Evolutionary conservation across 2,113 vertebrate species (phyloP).

Genomic region (Rhinolophus ferrumequinum): DNA sequence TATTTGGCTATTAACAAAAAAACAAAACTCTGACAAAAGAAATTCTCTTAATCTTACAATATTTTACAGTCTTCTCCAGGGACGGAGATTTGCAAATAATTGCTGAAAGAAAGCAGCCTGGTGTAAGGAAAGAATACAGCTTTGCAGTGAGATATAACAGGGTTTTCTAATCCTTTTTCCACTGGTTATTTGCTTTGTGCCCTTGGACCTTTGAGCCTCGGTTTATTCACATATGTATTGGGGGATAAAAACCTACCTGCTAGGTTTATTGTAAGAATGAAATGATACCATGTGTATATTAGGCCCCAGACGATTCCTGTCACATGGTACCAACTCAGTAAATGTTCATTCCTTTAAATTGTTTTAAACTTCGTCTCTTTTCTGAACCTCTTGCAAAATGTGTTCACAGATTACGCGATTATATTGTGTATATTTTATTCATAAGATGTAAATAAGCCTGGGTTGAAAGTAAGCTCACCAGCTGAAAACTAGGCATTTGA

Average conservation of each 20-base stretch:
- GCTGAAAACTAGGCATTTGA: constrained; percentile 49
- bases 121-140: neutral
- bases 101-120: constrained; percentile 2
- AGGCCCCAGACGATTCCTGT: constrained; percentile 47
- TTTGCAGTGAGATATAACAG: neutral
- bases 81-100: constrained; percentile 31
- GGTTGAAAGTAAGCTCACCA: neutral
- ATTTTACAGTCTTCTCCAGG: constrained; percentile 42
- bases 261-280: constrained; percentile 48
- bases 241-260: constrained; percentile 23
- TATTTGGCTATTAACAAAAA: constrained; percentile 1
- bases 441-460: constrained; percentile 12
- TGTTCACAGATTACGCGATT: constrained; percentile 29
- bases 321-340: constrained; percentile 34
- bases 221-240: constrained; percentile 5
- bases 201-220: constrained; percentile 20
- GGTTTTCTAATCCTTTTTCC: constrained; percentile 18
- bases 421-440: constrained; percentile 39
- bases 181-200: constrained; percentile 35
- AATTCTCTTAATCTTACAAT: constrained; percentile 32
- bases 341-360: constrained; percentile 62
- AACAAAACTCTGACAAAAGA: constrained; percentile 41
- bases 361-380: constrained; percentile 55
- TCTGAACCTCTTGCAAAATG: constrained; percentile 15
- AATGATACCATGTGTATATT: constrained; percentile 35